Evolutionary conservation across 2,797 vertebrate genomes (phyloP).

Genomic region (Malacoctenus gilli): DNA sequence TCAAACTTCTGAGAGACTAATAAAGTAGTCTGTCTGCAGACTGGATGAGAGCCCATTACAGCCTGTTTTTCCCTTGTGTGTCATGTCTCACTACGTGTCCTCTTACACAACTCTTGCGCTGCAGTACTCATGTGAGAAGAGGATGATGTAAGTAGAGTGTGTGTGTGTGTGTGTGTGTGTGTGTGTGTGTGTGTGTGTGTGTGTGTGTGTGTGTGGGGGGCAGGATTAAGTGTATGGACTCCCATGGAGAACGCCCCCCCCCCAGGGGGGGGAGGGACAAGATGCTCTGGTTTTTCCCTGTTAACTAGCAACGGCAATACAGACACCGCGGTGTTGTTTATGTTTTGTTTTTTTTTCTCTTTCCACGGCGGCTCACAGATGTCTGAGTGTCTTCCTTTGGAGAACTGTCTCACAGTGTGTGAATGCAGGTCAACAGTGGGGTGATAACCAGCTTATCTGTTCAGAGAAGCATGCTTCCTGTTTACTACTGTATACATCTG

Average conservation of each 20-base stretch:
- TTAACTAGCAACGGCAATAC: constrained; percentile 30
- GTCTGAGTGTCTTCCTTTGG: too few species aligned
- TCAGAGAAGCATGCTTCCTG: constrained; percentile 25
- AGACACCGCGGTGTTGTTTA: constrained; percentile 2
- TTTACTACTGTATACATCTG: constrained; percentile 5
- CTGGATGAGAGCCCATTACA: constrained; percentile 13
- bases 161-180: too few species aligned
- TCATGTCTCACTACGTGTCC: constrained; percentile 18
- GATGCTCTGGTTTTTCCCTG: constrained; percentile 34
- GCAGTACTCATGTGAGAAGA: constrained; percentile 39
- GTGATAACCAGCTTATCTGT: constrained; percentile 9
- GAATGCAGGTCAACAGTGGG: constrained; percentile 31
- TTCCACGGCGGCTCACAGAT: too few species aligned
- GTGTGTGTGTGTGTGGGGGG: constrained; percentile 1
- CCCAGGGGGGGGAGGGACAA: constrained; percentile 17
- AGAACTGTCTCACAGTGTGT: too few species aligned
- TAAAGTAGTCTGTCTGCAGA: constrained; percentile 4
- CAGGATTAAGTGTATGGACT: constrained; percentile 21
- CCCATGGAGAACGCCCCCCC: constrained; percentile 22
- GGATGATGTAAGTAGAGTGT: constrained; percentile 45
- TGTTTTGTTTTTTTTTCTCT: too few species aligned
- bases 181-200: too few species aligned
- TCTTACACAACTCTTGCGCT: constrained; percentile 42
- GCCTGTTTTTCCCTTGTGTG: not conserved
- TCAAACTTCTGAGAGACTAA: not conserved